Base-by-base conservation (phyloP, 2,888 invertebrate species). In the Meteorus cinctellus region DNA sequence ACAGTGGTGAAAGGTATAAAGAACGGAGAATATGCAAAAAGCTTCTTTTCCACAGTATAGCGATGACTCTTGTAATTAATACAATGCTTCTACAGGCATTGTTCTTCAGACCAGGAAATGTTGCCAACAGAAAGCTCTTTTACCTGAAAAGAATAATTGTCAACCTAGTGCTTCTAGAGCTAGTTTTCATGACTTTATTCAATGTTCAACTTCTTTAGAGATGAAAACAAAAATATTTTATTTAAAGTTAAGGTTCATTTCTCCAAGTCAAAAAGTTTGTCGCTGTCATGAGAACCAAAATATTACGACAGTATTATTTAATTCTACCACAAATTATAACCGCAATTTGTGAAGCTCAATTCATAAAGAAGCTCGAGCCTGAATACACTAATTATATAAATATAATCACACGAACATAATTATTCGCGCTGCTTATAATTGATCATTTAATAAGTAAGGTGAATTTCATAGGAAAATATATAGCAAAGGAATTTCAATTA, bases 11-110 rank as follows among this genome's bases (percentile, higher is more conserved):
- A 77, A 83, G 81, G 83, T 83, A 84, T 82, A 84, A 82, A 76
- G 79, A 55, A 19, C n/a, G 77, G 71, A 76, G 78, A 84, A 83
- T 82, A 85, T 84, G 82, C 82, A 19, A 82, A 84, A 83, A 81
- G 81, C 78, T 80, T 80, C 81, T 82, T 81, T 82, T 76, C 80
- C 75, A 16, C 77, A 12, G 76, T 80, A 80, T 79, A 55, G 55
- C 55, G 78, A 76, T 76, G 80, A 74, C 80, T 80, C 78, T 81
- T 81, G 79, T 77, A 82, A 83, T 82, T 84, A 82, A 82, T 81
- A 80, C 79, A 76, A 78, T 60, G 79, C 70, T 48, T 67, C 36
- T 36, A 55, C 66, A 29, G 45, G 45, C 34, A 75, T 75, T 75
- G 75, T 75, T 71, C 60, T 29, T 19, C 16, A 59, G 27, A 59